phyloP scores from a whole-genome alignment of 2,113 vertebrate genomes.

The Salminus brasiliensis region DNA sequence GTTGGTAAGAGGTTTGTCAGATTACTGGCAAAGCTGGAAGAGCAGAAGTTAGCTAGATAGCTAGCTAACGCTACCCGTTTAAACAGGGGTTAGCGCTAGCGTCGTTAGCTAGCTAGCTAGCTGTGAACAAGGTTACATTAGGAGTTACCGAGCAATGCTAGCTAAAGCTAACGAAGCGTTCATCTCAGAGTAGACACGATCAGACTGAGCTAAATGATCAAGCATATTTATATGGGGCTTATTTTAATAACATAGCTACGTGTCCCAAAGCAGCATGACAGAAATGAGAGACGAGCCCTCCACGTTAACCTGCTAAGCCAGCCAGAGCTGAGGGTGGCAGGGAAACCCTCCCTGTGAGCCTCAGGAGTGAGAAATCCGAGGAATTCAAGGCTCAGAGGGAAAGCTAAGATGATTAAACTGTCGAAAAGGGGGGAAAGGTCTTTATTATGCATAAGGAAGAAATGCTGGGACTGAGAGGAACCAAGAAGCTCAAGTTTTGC shows the following conservation, averaged over 20 bases:
- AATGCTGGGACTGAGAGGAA: too few species aligned
- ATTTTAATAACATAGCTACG: too few species aligned
- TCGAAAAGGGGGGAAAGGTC: too few species aligned
- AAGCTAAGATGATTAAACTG: too few species aligned
- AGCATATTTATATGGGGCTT: background rate
- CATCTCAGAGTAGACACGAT: background rate
- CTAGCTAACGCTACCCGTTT: background rate
- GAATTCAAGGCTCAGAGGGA: too few species aligned
- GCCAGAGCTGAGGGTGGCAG: too few species aligned
- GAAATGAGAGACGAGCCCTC: background rate
- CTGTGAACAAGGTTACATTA: background rate
- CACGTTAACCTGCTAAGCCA: too few species aligned
- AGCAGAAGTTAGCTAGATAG: too few species aligned
- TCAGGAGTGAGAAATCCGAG: too few species aligned
- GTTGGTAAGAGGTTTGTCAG: slow-evolving; percentile 79
- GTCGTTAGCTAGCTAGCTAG: background rate
- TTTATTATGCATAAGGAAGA: too few species aligned
- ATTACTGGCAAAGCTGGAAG: background rate
- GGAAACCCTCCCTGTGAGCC: too few species aligned
- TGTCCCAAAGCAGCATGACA: background rate
- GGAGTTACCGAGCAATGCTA: background rate
- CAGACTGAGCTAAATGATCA: background rate
- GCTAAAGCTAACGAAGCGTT: background rate
- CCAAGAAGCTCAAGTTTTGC: too few species aligned
- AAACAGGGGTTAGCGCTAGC: background rate